phyloP scores from a whole-genome alignment of 2,797 vertebrate genomes.

The Cuniculus paca region DNA sequence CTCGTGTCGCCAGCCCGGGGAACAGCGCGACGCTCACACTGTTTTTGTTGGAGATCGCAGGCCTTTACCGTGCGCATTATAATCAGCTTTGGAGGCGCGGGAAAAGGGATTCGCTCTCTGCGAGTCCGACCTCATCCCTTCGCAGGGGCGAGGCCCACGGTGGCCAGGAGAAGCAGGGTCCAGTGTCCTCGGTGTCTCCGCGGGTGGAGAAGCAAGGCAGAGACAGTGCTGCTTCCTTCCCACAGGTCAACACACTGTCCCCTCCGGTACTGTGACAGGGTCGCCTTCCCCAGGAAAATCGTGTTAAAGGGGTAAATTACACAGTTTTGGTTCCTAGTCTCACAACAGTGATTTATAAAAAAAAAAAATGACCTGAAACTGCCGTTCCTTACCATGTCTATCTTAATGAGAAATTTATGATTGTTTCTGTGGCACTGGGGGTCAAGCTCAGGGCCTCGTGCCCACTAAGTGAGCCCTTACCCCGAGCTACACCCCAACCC shows the following conservation, averaged over 20 bases:
- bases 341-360: background rate
- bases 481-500: background rate
- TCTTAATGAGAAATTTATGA: background rate
- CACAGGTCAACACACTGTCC: background rate
- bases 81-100: constrained; percentile 64
- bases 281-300: constrained; percentile 1
- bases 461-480: too few relatives aligned
- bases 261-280: background rate
- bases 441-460: background rate
- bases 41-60: constrained; percentile 66
- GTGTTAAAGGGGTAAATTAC: background rate
- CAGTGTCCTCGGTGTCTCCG: background rate
- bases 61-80: constrained; percentile 65
- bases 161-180: background rate
- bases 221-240: background rate
- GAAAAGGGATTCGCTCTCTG: constrained; percentile 62
- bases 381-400: background rate
- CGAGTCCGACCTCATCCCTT: constrained; percentile 44
- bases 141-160: background rate
- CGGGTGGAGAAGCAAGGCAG: background rate
- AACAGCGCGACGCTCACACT: constrained; percentile 52
- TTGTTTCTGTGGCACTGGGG: too few relatives aligned
- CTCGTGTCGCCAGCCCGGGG: constrained; percentile 47
- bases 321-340: background rate
- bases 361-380: background rate